A percentile compares a stretch with the other conserved stretches of the same genome.
These are phyloP conservation scores for Agrotis clavis DNA, from an alignment of 2,888 invertebrate species.

Conservation along the genomic window DNA sequence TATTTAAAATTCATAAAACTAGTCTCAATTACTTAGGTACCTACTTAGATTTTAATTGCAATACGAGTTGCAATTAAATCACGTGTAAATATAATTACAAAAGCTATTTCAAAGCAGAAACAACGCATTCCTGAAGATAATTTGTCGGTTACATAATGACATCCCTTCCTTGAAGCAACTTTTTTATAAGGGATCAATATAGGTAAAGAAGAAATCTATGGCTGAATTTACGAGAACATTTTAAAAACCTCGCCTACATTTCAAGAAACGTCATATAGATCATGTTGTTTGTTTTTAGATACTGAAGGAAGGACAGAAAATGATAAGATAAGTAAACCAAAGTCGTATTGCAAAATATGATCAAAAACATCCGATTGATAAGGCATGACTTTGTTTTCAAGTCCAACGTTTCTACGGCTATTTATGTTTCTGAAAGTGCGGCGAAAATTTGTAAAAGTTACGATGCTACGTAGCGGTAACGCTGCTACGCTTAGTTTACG, in stretches of 20 bases:
- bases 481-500: background rate
- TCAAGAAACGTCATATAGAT: slow-evolving; percentile 28
- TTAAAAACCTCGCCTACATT: slow-evolving; percentile 8
- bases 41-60: too few species aligned
- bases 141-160: slow-evolving; percentile 1
- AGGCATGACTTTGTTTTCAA: slow-evolving; percentile 32
- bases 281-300: slow-evolving; percentile 27
- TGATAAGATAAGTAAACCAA: slow-evolving; percentile 56
- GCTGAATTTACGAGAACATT: background rate
- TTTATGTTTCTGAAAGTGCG: background rate
- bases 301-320: slow-evolving; percentile 46
- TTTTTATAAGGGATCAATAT: background rate
- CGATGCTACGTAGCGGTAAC: background rate
- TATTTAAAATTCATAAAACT: slow-evolving; percentile 1
- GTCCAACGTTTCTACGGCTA: background rate
- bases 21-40: slow-evolving; percentile 9
- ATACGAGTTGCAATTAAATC: slow-evolving; percentile 15
- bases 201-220: background rate
- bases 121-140: background rate
- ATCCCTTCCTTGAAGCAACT: background rate
- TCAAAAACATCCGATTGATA: slow-evolving; percentile 47
- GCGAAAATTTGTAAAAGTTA: background rate
- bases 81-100: slow-evolving; percentile 9
- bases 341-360: slow-evolving; percentile 46
- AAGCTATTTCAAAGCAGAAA: slow-evolving; percentile 15